These are phyloP conservation scores for Calycopis cecrops DNA, from an alignment of 1,140 invertebrate species.

Conservation along the genomic window DNA sequence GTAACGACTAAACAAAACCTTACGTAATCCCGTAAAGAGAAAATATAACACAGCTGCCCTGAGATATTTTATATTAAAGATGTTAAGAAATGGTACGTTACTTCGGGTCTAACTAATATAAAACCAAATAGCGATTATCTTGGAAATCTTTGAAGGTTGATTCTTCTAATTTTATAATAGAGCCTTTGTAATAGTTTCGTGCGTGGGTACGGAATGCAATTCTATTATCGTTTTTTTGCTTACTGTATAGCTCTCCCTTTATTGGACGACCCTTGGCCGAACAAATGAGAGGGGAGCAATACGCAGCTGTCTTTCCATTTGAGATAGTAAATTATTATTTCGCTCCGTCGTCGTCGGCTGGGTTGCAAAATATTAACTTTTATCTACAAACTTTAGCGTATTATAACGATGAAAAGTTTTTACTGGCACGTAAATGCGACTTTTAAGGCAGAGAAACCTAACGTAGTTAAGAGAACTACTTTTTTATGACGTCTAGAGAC, in stretches of 20 bases:
- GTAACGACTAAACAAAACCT: no score
- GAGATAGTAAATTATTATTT: conserved; percentile 40
- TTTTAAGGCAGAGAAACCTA: conserved; percentile 39
- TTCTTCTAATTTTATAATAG: conserved; percentile 28
- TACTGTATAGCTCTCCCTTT: conserved; percentile 55
- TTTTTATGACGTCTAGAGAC: conserved; percentile 32
- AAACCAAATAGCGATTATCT: no score
- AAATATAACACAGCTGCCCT: no score
- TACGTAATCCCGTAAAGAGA: no score
- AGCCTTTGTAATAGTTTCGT: conserved; percentile 36
- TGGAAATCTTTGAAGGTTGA: not conserved
- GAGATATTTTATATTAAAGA: no score
- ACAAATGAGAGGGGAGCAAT: conserved; percentile 60
- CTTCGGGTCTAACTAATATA: no score
- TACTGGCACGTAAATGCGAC: not conserved
- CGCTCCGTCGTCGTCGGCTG: conserved; percentile 23
- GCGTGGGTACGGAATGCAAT: conserved; percentile 57
- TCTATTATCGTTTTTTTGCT: conserved; percentile 52
- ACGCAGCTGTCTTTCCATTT: conserved; percentile 69
- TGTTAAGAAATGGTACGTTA: no score
- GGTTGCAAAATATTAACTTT: conserved; percentile 23
- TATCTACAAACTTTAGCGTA: no score
- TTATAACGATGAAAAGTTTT: not conserved
- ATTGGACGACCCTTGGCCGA: conserved; percentile 61
- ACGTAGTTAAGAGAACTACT: conserved; percentile 41